Evolutionary conservation across 1,140 invertebrate species (phyloP), one percentile per base, ranked within the genome.

Genomic region (Formica selysi): DNA sequence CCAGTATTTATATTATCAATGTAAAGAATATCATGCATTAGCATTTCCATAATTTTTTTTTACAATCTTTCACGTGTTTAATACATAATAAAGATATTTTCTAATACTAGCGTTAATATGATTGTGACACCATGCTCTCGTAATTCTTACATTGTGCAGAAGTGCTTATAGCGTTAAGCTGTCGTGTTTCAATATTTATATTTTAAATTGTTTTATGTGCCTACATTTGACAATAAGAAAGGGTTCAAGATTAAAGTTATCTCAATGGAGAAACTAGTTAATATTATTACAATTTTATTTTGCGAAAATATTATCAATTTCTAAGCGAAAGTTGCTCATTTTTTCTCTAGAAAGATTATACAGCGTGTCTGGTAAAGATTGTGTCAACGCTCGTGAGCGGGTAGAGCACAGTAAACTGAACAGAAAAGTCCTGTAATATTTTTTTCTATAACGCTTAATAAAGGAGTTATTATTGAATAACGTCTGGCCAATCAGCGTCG

Each of bases 211-310:
- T 51, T 3, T 38, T 38, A 38, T 7, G 26, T 38, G 26, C 10
- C 44, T 8, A 36, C n/a, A 19, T 65, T 79, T 11, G 64, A 80
- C 22, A 80, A 68, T 80, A 41, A 68, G 22, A 67, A 51, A 2
- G 57, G 10, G 16, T 36, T 80, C 10, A n/a, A 68, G 32, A 29
- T 80, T 32, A 80, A 68, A 68, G 64, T 5, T 16, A 19, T 2
- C 19, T 8, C n/a, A 48, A 16, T 22, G 8, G 22, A 41, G 3
- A 54, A 44, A 26, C 8, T 7, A 32, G 3, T 57, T 70, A 36
- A 57, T 8, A 48, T 32, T 61, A 19, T 41, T 41, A 8, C 13
- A 54, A n/a, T 74, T 6, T 57, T 16, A 38, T 36, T 32, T 74
- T 57, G 32, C 36, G 5, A 19, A 19, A 51, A 16, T 57, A 7